Evolutionary conservation across 2,113 vertebrate genomes (phyloP).

Genomic region (Oxygymnocypris stewartii): DNA sequence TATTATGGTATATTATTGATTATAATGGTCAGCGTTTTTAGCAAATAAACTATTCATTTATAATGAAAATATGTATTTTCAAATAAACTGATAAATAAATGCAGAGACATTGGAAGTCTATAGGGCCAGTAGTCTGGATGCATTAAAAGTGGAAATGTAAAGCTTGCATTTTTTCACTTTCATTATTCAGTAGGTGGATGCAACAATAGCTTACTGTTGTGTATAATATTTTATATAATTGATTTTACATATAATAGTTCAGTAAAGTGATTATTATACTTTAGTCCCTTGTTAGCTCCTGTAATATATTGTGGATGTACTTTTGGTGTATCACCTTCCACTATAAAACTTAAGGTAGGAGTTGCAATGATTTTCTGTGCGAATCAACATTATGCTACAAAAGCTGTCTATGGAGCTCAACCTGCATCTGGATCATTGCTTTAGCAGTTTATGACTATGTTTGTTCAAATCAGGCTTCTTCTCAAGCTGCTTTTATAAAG

Average conservation of each 20-base stretch:
- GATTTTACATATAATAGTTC: neutral
- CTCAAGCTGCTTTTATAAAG: neutral
- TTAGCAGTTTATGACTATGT: neutral
- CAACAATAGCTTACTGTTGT: no score
- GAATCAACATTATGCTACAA: neutral
- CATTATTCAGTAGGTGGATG: neutral
- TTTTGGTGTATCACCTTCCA: neutral
- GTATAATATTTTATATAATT: no score
- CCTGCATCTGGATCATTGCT: neutral
- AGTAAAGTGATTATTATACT: neutral
- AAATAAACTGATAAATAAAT: neutral
- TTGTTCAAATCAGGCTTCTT: constrained; percentile 3
- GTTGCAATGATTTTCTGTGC: neutral
- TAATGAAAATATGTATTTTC: no score
- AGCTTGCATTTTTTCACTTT: neutral
- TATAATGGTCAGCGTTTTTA: no score
- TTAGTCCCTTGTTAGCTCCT: neutral
- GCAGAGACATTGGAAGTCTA: neutral
- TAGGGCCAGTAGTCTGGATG: neutral
- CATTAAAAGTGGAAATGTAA: no score
- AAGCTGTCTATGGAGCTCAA: neutral
- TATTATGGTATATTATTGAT: neutral
- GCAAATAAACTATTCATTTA: neutral
- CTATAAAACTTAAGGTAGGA: neutral
- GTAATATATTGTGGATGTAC: neutral